Evolutionary conservation across 2,113 vertebrate species (phyloP).

Genomic region (Oophaga pumilio): DNA sequence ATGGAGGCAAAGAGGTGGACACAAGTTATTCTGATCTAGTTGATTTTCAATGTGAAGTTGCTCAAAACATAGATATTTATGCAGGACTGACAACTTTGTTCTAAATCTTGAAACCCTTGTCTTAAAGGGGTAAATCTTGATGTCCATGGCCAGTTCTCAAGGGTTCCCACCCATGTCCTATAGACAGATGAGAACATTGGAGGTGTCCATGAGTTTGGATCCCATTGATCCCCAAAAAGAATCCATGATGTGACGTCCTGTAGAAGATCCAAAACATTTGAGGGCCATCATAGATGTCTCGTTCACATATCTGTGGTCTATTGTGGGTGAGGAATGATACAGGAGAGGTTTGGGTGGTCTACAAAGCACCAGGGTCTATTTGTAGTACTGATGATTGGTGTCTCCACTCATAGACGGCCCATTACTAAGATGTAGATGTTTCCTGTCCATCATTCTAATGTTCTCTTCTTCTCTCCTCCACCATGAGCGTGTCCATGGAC

Average conservation of each 20-base stretch:
- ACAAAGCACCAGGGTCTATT: neutral
- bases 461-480: neutral
- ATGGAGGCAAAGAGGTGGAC: neutral
- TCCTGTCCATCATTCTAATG: neutral
- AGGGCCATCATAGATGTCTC: no score
- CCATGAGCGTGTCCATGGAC: neutral
- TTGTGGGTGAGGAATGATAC: neutral
- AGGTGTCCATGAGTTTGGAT: neutral
- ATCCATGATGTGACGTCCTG: neutral
- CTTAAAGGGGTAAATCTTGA: neutral
- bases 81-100: neutral
- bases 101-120: neutral
- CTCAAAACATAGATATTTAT: neutral
- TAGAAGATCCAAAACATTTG: neutral
- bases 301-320: no score
- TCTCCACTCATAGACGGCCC: neutral
- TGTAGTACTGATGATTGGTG: neutral
- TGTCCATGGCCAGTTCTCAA: neutral
- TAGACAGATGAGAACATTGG: neutral
- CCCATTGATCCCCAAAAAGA: neutral
- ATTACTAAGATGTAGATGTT: neutral
- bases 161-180: neutral
- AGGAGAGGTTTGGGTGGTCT: neutral
- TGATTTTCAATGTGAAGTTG: neutral
- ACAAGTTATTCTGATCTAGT: neutral